Evolutionary conservation across 2,113 vertebrate genomes (phyloP), one percentile per base, ranked within the genome.

Genomic region (Panthera uncia): DNA sequence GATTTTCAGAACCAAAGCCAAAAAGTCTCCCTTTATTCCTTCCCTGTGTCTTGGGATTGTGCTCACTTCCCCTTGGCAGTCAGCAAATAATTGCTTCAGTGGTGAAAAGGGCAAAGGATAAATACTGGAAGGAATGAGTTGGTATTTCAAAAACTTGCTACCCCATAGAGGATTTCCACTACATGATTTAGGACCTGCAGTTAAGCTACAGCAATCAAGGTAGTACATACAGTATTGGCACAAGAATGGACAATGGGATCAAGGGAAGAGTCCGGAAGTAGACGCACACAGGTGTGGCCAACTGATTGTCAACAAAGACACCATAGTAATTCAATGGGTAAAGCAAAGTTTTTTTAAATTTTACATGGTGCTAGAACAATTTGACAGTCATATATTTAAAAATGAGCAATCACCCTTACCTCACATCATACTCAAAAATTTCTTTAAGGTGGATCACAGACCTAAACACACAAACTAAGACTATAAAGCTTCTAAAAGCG

Each of bases 1-100:
- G 89, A 15, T 8, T 91, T 95, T 81, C 73, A 79, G 50, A 81
- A 63, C 10, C 45, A 55, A 89, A 86, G 61, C n/a, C 79, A 65
- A 63, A 33, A 78, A 76, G 55, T 1, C 23, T 38, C n/a, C 16
- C 4, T 25, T 79, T 29, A 87, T 41, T 8, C 31, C 91, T 66
- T 23, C 10, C 18, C 38, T 65, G 16, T 71, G 31, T n/a, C 29
- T 57, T 66, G 50, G 29, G 29, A 18, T 48, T 38, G 18, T 25
- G 18, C 36, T 78, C 33, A 45, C 12, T 57, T 71, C 15, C 48
- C 84, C 29, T 92, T 36, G 57, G 85, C 76, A 33, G 41, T 78
- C 57, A 73, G 88, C 31, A 13, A 23, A 76, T 48, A 66, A 45
- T 27, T 36, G 29, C 68, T 13, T 2, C 36, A 27, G 41, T 8